Base-by-base conservation (phyloP, 2,888 invertebrate species). In the Lepidochrysops patricia region DNA sequence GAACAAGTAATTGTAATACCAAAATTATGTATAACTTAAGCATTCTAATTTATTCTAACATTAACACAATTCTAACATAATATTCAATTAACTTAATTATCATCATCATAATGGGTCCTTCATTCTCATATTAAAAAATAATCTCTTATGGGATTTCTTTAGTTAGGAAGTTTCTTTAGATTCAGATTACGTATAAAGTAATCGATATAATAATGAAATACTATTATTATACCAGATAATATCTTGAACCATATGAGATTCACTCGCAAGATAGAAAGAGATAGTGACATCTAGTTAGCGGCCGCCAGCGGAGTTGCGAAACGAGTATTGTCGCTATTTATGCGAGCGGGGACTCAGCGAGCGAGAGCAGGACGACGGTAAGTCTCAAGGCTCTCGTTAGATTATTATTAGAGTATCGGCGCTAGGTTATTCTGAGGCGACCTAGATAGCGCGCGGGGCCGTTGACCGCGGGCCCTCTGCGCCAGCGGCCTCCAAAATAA, bases 351-450 rank as follows among this genome's bases (percentile, higher is more conserved):
- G 70, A 67, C 75, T 74, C 75, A 75, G 71, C 74, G 73, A 72
- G 88, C 73, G 75, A 78, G 86, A 88, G 80, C 74, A 74, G 74
- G 88, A 89, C 80, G 73, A 74, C 75, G 69, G 72, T 76, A 83
- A 70, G 70, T 77, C 74, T 73, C 81, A 82, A 84, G 84, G 87
- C 74, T 84, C 76, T 74, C 73, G 70, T 74, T 74, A 75, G 80
- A 86, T 84, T 85, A 88, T 86, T 89, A 86, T 88, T 86, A 87
- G 85, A 86, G 84, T 87, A 88, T 88, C 82, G 86, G 87, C 84
- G 85, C 87, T 89, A 88, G 88, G 88, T 88, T 88, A 88, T 88
- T 88, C 87, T 82, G 82, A 88, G 83, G 77, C 85, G 87, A 88
- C 89, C 89, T 87, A 89, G 89, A 88, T 89, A 84, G 73, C 80